Percentiles rank a stretch among this genome's conserved stretches.
These are phyloP conservation scores for Nyctalus aviator DNA, from an alignment of 2,797 vertebrate species.

Conservation along the genomic window DNA sequence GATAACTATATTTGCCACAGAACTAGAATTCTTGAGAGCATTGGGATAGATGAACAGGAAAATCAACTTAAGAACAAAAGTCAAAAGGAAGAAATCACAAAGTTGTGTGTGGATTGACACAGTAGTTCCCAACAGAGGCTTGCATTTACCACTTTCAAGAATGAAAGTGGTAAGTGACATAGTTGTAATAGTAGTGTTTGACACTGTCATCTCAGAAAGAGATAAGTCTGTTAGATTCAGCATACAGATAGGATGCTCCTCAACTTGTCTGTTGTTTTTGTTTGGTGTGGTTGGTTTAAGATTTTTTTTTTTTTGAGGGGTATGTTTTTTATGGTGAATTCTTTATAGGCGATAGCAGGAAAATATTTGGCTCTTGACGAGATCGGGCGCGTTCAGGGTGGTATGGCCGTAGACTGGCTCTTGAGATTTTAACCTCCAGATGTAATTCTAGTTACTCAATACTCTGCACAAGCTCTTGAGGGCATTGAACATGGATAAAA, in stretches of 20 bases:
- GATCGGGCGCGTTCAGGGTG: no score
- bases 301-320: neutral
- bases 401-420: no score
- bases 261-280: neutral
- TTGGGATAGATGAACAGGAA: neutral
- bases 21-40: neutral
- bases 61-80: neutral
- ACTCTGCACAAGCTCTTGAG: conserved; percentile 12
- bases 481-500: conserved; percentile 43
- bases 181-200: neutral
- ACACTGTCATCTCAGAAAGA: neutral
- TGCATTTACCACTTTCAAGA: neutral
- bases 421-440: neutral
- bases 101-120: neutral
- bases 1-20: conserved; percentile 3
- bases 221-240: neutral
- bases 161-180: neutral
- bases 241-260: neutral
- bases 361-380: conserved; percentile 44
- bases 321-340: neutral
- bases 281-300: neutral
- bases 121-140: neutral
- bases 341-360: neutral
- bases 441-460: neutral
- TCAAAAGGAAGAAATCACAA: neutral